A percentile compares a stretch with the other conserved stretches of the same genome.
These are phyloP conservation scores for Hestina assimilis DNA, from an alignment of 1,140 invertebrate genomes.

Conservation along the genomic window DNA sequence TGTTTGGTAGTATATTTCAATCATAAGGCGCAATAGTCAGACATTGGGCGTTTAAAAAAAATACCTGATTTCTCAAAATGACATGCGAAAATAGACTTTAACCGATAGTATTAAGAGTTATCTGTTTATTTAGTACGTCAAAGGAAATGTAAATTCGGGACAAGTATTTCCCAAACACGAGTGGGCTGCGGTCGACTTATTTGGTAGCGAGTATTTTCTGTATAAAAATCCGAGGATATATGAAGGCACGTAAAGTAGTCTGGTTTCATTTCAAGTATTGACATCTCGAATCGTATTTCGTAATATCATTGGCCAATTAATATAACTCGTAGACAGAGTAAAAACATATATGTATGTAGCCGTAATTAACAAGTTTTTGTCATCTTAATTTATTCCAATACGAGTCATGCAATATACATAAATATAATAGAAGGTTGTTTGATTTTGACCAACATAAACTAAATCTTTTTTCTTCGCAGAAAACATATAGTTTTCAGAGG, in stretches of 20 bases:
- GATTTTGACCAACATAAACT: too few species aligned
- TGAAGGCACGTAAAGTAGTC: not conserved
- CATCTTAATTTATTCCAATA: too few species aligned
- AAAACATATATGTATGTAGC: too few species aligned
- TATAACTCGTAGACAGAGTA: too few species aligned
- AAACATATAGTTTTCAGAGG: too few species aligned
- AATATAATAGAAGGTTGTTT: too few species aligned
- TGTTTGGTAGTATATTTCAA: too few species aligned
- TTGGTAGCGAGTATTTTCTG: not conserved
- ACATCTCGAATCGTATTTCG: not conserved
- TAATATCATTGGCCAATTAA: too few species aligned
- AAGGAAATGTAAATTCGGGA: constrained; percentile 17
- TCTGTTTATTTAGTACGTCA: constrained; percentile 1
- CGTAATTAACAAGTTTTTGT: too few species aligned
- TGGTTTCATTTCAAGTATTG: not conserved
- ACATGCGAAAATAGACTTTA: not conserved
- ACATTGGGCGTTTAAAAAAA: not conserved
- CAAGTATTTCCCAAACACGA: constrained; percentile 7
- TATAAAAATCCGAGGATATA: not conserved
- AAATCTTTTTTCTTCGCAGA: too few species aligned
- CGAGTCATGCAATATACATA: too few species aligned
- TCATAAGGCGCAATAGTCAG: too few species aligned
- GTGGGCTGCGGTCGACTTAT: constrained; percentile 9
- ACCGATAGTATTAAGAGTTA: not conserved
- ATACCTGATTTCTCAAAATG: not conserved